A percentile compares a stretch with the other conserved stretches of the same genome.
Evolutionary conservation across 2,113 vertebrate species (phyloP).

Genomic region (Dipodomys stephensi): DNA sequence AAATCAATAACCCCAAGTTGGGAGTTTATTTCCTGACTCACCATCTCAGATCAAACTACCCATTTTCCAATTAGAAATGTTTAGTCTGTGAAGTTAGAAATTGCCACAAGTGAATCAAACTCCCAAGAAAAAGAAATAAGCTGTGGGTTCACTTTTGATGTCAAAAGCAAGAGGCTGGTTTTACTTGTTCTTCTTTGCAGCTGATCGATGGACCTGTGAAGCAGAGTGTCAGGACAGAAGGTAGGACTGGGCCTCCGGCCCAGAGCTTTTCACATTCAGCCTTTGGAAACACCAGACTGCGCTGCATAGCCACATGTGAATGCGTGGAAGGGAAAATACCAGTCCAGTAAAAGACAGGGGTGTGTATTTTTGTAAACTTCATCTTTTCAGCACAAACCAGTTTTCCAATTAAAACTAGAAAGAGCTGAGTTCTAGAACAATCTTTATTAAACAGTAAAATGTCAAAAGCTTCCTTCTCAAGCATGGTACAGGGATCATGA

Average conservation of each 20-base stretch:
- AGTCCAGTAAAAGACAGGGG: neutral
- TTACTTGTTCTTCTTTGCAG: neutral
- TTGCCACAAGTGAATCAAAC: conserved; percentile 46
- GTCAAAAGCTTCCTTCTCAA: neutral
- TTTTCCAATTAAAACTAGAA: conserved; percentile 47
- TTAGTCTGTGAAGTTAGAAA: conserved; percentile 72
- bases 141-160: conserved; percentile 9
- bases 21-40: conserved; percentile 61
- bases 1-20: conserved; percentile 59
- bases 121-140: conserved; percentile 26
- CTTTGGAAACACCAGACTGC: neutral
- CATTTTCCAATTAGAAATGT: conserved; percentile 74
- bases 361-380: neutral
- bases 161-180: neutral
- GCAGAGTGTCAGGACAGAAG: neutral
- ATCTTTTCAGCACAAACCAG: conserved; percentile 1
- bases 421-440: conserved; percentile 27
- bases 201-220: neutral
- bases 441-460: conserved; percentile 18
- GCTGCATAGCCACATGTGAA: neutral
- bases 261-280: conserved; percentile 18
- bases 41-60: conserved; percentile 63
- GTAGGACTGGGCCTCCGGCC: neutral
- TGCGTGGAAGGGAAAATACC: neutral
- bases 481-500: neutral